phyloP scores from a whole-genome alignment of 30 jellyfish, hydroid and myxozoan species.

The Hydra vulgaris region DNA sequence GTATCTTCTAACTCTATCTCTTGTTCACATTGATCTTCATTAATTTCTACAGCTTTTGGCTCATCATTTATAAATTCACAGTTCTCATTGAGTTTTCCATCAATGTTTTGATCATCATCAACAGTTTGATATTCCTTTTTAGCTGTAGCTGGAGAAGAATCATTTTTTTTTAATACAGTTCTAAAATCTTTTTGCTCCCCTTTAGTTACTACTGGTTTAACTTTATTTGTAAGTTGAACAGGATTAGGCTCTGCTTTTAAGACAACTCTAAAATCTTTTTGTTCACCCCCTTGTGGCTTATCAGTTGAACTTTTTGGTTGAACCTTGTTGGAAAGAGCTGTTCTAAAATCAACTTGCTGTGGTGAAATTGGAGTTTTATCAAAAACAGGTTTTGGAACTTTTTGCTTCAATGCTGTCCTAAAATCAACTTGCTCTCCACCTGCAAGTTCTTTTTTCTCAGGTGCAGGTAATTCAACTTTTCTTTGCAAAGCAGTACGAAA shows the following conservation, averaged over 20 bases:
- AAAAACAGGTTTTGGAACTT: slow-evolving; percentile 36
- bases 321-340: slow-evolving; percentile 37
- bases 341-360: slow-evolving; percentile 78
- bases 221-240: slow-evolving; percentile 41
- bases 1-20: background rate
- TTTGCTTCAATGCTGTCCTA: slow-evolving; percentile 62
- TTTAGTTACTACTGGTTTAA: slow-evolving; percentile 20
- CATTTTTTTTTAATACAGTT: slow-evolving; percentile 25
- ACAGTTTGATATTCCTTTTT: slow-evolving; percentile 9
- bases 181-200: slow-evolving; percentile 36
- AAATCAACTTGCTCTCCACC: slow-evolving; percentile 94
- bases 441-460: slow-evolving; percentile 53
- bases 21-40: slow-evolving; percentile 12
- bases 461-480: slow-evolving; percentile 47
- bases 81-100: background rate
- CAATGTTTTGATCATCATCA: background rate
- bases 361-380: slow-evolving; percentile 27
- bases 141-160: background rate
- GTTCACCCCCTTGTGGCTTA: slow-evolving; percentile 56
- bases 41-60: slow-evolving; percentile 14
- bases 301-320: slow-evolving; percentile 35
- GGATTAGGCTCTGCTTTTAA: slow-evolving; percentile 38
- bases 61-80: slow-evolving; percentile 10
- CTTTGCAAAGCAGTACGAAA: slow-evolving; percentile 62
- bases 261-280: slow-evolving; percentile 75